A percentile compares a stretch with the other conserved stretches of the same genome.
Evolutionary conservation across 2,113 vertebrate genomes (phyloP).

Genomic region (Pangasianodon gigas): DNA sequence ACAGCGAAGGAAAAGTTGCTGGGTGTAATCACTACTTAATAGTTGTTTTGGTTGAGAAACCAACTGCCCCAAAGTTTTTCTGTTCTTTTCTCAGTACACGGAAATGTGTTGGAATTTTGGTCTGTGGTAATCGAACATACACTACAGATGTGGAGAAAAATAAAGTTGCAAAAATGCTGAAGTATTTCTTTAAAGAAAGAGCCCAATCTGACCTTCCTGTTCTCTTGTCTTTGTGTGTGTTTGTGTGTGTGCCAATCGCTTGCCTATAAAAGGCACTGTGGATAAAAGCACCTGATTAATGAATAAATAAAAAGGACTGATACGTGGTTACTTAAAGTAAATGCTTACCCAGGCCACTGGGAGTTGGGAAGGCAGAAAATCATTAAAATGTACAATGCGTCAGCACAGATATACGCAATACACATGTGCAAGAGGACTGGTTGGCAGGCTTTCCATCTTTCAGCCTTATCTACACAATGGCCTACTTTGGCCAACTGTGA

Average conservation of each 20-base stretch:
- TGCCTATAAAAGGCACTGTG: conserved; percentile 15
- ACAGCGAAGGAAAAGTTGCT: not conserved
- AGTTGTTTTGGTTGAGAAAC: not conserved
- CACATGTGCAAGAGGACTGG: not conserved
- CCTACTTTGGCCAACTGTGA: not conserved
- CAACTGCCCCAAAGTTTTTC: not conserved
- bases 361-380: conserved; percentile 31
- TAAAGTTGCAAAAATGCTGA: not conserved
- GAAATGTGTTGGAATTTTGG: not conserved
- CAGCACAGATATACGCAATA: not conserved
- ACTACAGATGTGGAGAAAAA: not conserved
- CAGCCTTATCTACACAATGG: conserved; percentile 12
- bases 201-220: not conserved
- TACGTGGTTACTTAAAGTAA: conserved; percentile 45
- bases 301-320: conserved; percentile 47
- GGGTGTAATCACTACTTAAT: not conserved
- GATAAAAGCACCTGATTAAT: conserved; percentile 52
- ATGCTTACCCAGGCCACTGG: conserved; percentile 7
- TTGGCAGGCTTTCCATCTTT: conserved; percentile 5
- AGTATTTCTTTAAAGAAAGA: not conserved
- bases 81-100: not conserved
- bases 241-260: not conserved
- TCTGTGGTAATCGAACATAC: not conserved
- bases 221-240: not conserved
- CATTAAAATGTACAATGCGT: conserved; percentile 20